Evolutionary conservation across 1,140 invertebrate genomes (phyloP), one percentile per base, ranked within the genome.

Genomic region (Drosophila lini): DNA sequence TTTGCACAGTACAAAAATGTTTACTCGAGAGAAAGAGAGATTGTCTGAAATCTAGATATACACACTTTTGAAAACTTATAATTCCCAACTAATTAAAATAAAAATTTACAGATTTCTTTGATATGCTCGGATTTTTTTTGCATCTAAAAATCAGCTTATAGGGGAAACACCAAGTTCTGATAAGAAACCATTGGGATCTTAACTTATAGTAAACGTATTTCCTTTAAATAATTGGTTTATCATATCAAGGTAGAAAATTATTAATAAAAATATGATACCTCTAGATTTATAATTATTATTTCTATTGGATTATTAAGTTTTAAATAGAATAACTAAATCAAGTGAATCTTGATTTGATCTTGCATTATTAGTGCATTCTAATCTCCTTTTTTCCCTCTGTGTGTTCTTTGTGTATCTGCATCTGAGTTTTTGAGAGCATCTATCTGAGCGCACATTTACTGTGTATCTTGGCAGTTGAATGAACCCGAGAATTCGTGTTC

Each of bases 401-500:
- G 55, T 60, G 28, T 25, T 63, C 13, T 75, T 56, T 74, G 44
- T 77, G 61, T 78, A 69, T 76, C 61, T 67, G 53, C 31, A 34
- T 44, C 52, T 36, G 50, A 58, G 22, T 47, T 28, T 41, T 56
- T 31, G 19, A 58, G 44, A 38, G 60, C 38, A 41, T 64, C 50
- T 38, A 38, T 55, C 13, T 53, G 50, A 53, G 50, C 50, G 50
- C 50, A 53, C 50, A 53, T 53, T 36, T 36, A 62, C 52, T 78
- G 75, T 74, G 63, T 81, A 61, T 58, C 62, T 60, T 47, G 19
- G 40, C 63, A 74, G 83, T 88, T 88, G 80, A 88, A 88, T 60
- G 80, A 83, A 88, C 83, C 48, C 41, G 53, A 53, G 40, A 34
- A 56, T 41, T 57, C 53, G 38, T 71, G 13, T 19, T 50, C 47